phyloP scores from a whole-genome alignment of 1,140 invertebrate genomes.

The Diachasmimorpha longicaudata region DNA sequence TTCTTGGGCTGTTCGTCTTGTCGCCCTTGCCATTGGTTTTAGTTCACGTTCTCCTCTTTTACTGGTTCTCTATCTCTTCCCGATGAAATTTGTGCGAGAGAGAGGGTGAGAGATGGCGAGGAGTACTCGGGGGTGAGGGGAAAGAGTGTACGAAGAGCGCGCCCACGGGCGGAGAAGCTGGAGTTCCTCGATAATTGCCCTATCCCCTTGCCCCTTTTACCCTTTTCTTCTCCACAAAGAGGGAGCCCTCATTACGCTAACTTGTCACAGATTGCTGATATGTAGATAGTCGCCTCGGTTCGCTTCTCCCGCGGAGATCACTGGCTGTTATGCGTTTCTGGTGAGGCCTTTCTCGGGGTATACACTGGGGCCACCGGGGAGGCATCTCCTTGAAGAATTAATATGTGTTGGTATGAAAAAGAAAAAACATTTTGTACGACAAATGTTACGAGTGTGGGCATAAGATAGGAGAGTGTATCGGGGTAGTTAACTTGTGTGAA shows the following conservation, averaged over 20 bases:
- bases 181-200: slow-evolving; percentile 45
- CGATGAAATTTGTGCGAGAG: background rate
- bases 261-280: slow-evolving; percentile 53
- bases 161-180: slow-evolving; percentile 36
- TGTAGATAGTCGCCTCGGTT: slow-evolving; percentile 41
- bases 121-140: no score
- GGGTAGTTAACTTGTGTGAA: background rate
- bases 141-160: slow-evolving; percentile 7
- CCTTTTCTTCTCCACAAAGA: slow-evolving; percentile 40
- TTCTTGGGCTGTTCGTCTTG: slow-evolving; percentile 7
- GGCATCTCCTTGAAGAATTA: background rate
- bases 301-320: slow-evolving; percentile 9
- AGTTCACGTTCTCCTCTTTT: slow-evolving; percentile 29
- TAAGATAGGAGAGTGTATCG: background rate
- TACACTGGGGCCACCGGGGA: background rate
- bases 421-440: background rate
- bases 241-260: slow-evolving; percentile 54
- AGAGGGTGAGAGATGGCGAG: background rate
- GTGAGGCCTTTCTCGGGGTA: background rate
- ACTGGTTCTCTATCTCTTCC: slow-evolving; percentile 31
- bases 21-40: background rate
- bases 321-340: no score
- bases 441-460: background rate
- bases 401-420: background rate
- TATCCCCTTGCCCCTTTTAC: background rate